phyloP scores from a whole-genome alignment of 2,797 vertebrate species.

The Garrulus glandarius region DNA sequence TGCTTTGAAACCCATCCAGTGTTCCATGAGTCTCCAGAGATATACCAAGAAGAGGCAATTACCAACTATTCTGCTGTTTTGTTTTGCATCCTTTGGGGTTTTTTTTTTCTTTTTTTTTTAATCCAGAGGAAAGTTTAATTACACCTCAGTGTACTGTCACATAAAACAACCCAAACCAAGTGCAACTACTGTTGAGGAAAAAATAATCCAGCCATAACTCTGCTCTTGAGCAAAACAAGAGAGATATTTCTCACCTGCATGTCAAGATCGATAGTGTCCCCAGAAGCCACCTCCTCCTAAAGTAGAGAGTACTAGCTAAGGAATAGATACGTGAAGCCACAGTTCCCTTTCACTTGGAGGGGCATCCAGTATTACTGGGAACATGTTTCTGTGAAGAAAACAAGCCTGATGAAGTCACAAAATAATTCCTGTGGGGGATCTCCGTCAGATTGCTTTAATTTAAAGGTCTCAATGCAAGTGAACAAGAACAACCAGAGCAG shows the following conservation, averaged over 20 bases:
- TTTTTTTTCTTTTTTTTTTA: too few species aligned
- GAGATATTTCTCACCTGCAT: not conserved
- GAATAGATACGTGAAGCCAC: not conserved
- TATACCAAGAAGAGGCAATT: not conserved
- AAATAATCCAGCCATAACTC: not conserved
- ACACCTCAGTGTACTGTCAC: not conserved
- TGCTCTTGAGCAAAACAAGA: not conserved
- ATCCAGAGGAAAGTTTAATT: not conserved
- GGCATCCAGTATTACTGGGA: too few species aligned
- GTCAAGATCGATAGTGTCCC: not conserved
- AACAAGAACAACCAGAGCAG: not conserved
- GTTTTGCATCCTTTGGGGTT: not conserved
- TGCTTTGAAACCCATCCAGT: not conserved
- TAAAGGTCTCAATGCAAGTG: not conserved
- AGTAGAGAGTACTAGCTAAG: not conserved
- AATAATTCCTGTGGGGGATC: not conserved
- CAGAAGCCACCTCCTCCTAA: not conserved
- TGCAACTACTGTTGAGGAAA: not conserved
- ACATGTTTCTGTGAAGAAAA: not conserved
- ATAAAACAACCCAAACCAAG: not conserved
- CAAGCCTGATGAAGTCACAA: too few species aligned
- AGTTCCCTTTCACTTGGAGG: not conserved
- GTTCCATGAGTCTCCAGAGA: not conserved
- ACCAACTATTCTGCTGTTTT: not conserved
- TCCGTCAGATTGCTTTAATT: not conserved